Evolutionary conservation across 2,888 invertebrate species (phyloP).

Genomic region (Brachypterus glaber): DNA sequence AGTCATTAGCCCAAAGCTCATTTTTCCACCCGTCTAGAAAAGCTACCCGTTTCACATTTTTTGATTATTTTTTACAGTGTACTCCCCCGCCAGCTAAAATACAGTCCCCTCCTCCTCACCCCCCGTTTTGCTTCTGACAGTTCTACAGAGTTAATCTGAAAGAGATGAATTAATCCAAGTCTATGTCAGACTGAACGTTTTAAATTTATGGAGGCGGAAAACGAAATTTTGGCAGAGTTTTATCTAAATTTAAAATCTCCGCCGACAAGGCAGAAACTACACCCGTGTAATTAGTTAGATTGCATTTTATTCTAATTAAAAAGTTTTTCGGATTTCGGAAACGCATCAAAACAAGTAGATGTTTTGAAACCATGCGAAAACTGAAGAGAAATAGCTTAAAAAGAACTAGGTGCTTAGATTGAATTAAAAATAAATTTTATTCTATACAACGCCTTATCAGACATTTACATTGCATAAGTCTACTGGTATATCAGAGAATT

Average conservation of each 20-base stretch:
- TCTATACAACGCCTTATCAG: too few relatives aligned
- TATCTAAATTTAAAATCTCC: constrained; percentile 44
- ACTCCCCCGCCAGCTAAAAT: too few relatives aligned
- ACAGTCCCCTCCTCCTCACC: not conserved
- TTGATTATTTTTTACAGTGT: too few relatives aligned
- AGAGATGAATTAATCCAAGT: constrained; percentile 44
- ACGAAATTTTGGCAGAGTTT: constrained; percentile 43
- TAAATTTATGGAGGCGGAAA: constrained; percentile 40
- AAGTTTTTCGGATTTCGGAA: constrained; percentile 28
- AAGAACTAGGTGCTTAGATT: too few relatives aligned
- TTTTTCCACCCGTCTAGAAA: too few relatives aligned
- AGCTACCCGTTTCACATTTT: too few relatives aligned
- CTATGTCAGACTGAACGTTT: constrained; percentile 38
- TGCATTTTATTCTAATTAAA: constrained; percentile 41
- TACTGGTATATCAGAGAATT: too few relatives aligned
- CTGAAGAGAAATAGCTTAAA: too few relatives aligned
- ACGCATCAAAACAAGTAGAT: constrained; percentile 29
- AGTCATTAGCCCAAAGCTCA: too few relatives aligned
- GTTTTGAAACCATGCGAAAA: too few relatives aligned
- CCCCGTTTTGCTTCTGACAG: constrained; percentile 36
- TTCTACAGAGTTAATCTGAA: constrained; percentile 41
- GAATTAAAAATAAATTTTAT: too few relatives aligned
- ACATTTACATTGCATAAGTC: too few relatives aligned
- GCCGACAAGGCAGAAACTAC: constrained; percentile 32
- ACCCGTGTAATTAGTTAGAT: constrained; percentile 39